phyloP scores from a whole-genome alignment of 2,797 vertebrate genomes.

The Sebastes nivosus region DNA sequence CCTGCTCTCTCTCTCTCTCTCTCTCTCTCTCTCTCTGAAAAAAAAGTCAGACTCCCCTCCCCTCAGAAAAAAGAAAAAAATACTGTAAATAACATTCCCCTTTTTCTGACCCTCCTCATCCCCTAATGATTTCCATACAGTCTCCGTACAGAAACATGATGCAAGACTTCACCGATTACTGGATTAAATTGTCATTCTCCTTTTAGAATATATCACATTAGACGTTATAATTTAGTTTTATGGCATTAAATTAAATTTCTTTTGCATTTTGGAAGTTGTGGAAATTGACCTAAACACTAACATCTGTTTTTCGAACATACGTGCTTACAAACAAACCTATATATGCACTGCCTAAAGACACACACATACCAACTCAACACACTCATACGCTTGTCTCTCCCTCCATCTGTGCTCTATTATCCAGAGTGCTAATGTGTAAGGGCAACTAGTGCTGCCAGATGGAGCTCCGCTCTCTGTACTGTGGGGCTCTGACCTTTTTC shows the following conservation, averaged over 20 bases:
- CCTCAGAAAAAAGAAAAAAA: neutral
- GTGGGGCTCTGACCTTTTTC: slow-evolving; percentile 37
- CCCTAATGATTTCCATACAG: neutral
- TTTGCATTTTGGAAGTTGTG: neutral
- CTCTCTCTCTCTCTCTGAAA: too few relatives aligned
- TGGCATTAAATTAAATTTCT: neutral
- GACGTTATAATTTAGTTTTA: neutral
- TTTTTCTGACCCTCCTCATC: neutral
- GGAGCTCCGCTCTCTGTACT: neutral
- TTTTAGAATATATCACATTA: neutral
- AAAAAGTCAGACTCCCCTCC: neutral
- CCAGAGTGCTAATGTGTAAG: slow-evolving; percentile 26
- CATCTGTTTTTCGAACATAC: neutral
- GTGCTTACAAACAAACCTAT: neutral
- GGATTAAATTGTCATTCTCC: neutral
- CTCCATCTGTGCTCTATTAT: slow-evolving; percentile 56
- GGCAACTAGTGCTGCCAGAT: slow-evolving; percentile 8
- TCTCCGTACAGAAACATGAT: neutral
- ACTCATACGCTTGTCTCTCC: neutral
- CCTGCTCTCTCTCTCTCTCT: neutral
- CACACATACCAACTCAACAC: neutral
- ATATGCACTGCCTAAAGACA: neutral
- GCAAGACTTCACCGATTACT: neutral
- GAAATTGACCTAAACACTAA: neutral
- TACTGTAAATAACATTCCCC: neutral